These are phyloP conservation scores for Acrocyrtus sp. DNA, from an alignment of 2,888 invertebrate genomes.

Conservation along the genomic window DNA sequence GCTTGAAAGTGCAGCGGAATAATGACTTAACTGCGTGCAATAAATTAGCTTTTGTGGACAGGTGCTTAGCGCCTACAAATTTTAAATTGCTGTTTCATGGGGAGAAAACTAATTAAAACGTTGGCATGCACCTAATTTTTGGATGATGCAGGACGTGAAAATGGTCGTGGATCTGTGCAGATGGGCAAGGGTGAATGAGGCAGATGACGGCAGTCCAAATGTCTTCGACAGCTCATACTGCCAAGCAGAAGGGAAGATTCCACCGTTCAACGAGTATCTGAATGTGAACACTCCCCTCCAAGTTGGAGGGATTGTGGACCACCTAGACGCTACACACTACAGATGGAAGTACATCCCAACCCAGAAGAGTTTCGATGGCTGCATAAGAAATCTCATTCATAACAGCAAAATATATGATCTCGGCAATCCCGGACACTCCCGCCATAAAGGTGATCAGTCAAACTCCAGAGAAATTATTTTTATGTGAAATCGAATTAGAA, in stretches of 20 bases:
- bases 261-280: conserved; percentile 94
- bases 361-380: conserved; percentile 86
- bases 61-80: too few relatives aligned
- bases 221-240: conserved; percentile 90
- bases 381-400: conserved; percentile 93
- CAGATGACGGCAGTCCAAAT: conserved; percentile 89
- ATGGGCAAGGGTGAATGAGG: conserved; percentile 86
- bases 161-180: conserved; percentile 95
- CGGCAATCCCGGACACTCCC: conserved; percentile 88
- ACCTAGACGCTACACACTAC: conserved; percentile 88
- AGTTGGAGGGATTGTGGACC: conserved; percentile 91
- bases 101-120: not conserved
- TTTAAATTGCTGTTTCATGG: not conserved
- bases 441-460: conserved; percentile 69
- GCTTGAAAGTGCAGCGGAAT: too few relatives aligned
- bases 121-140: not conserved
- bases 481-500: conserved; percentile 17
- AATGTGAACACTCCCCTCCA: conserved; percentile 96
- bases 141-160: conserved; percentile 75
- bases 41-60: not conserved
- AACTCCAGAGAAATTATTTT: not conserved
- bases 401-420: conserved; percentile 95
- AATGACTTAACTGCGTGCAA: too few relatives aligned
- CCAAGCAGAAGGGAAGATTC: conserved; percentile 88
- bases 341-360: conserved; percentile 92